phyloP scores from a whole-genome alignment of 1,140 invertebrate genomes.

The Camponotus floridanus region DNA sequence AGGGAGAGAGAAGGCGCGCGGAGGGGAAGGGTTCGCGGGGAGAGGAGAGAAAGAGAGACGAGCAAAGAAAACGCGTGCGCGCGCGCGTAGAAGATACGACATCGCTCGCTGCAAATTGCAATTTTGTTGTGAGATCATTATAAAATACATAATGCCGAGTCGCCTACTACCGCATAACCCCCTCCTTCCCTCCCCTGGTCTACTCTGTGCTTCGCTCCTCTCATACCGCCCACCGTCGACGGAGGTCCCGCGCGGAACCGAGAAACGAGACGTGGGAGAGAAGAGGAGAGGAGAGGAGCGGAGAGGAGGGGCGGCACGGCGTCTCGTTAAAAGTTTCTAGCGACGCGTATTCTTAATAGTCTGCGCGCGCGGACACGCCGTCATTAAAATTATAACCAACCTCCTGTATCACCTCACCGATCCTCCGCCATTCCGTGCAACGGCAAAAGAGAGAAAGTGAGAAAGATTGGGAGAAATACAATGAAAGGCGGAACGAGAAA shows the following conservation, averaged over 20 bases:
- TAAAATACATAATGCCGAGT: slow-evolving; percentile 85
- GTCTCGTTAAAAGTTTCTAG: slow-evolving; percentile 87
- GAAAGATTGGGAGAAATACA: slow-evolving; percentile 17
- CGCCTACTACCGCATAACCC: slow-evolving; percentile 67
- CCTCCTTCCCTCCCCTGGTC: background rate
- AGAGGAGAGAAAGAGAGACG: slow-evolving; percentile 23
- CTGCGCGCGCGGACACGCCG: slow-evolving; percentile 85
- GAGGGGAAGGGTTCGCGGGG: background rate
- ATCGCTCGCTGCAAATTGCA: slow-evolving; percentile 82
- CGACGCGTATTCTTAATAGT: slow-evolving; percentile 87
- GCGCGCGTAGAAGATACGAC: slow-evolving; percentile 72
- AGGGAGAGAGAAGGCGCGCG: background rate
- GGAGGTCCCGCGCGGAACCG: slow-evolving; percentile 25
- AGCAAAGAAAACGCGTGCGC: slow-evolving; percentile 60
- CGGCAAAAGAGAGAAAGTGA: slow-evolving; percentile 26
- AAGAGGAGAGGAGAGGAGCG: slow-evolving; percentile 51
- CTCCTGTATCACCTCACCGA: slow-evolving; percentile 74
- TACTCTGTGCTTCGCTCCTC: slow-evolving; percentile 62
- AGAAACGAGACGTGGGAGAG: slow-evolving; percentile 52
- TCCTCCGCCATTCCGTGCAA: slow-evolving; percentile 58
- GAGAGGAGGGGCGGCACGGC: slow-evolving; percentile 75
- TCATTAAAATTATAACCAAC: slow-evolving; percentile 87
- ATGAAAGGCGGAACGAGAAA: background rate
- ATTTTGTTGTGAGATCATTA: slow-evolving; percentile 86
- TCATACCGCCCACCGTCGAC: slow-evolving; percentile 48